A percentile compares a stretch with the other conserved stretches of the same genome.
These are phyloP conservation scores for Marronus borbonicus DNA, from an alignment of 2,888 invertebrate species.

Conservation along the genomic window DNA sequence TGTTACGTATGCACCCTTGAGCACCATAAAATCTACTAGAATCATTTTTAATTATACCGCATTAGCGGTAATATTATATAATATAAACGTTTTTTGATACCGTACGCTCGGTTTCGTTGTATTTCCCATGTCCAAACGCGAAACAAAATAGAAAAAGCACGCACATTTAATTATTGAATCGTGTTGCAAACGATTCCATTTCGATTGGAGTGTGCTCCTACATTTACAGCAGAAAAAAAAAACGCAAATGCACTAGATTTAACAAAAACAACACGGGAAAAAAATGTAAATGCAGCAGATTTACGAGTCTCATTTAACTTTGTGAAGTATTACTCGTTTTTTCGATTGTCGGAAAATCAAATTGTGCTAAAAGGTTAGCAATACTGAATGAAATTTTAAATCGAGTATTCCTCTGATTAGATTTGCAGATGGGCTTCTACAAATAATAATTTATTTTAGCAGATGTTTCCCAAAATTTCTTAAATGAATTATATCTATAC, in stretches of 20 bases:
- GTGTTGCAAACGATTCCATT: constrained; percentile 29
- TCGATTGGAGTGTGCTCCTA: constrained; percentile 12
- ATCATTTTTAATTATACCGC: constrained; percentile 10
- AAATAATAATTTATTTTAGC: too few species aligned
- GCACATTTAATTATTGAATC: constrained; percentile 32
- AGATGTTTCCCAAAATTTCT: too few species aligned
- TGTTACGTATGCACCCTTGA: constrained; percentile 7
- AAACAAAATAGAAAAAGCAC: constrained; percentile 21
- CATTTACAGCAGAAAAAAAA: constrained; percentile 15
- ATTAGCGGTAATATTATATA: neutral
- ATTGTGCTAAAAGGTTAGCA: constrained; percentile 5
- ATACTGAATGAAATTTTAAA: neutral
- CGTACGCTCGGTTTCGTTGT: neutral
- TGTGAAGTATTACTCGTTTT: constrained; percentile 16
- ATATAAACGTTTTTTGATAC: neutral
- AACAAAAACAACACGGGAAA: neutral
- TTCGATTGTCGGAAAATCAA: constrained; percentile 15
- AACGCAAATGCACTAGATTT: constrained; percentile 14
- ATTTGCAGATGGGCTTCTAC: too few species aligned
- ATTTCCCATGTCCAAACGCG: neutral
- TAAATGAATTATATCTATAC: too few species aligned
- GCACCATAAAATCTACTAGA: neutral
- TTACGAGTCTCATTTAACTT: constrained; percentile 28
- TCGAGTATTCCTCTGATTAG: too few species aligned
- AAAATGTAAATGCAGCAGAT: constrained; percentile 15